Evolutionary conservation across 2,888 invertebrate species (phyloP), one percentile per base, ranked within the genome.

Genomic region (Syritta pipiens): DNA sequence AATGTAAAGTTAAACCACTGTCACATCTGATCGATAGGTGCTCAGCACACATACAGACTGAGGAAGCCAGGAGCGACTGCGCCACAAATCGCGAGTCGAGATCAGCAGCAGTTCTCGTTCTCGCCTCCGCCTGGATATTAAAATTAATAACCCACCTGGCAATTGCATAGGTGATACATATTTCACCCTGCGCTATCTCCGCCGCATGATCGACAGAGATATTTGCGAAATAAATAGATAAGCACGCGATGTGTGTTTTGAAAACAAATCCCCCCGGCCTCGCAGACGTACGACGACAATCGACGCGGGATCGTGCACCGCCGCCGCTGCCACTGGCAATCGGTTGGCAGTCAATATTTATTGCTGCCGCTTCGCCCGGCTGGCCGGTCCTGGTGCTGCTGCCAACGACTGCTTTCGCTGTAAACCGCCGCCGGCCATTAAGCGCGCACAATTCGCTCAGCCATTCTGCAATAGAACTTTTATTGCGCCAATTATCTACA

Each of bases 301-400:
- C 55, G 75, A 55, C 60, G 48, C 20, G 37, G 17, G 37, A 37
- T 42, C 6, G 40, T 26, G 35, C 55, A n/a, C n/a, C n/a, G n/a
- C n/a, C n/a, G n/a, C n/a, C n/a, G n/a, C n/a, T n/a, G n/a, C 62
- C 62, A 28, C 48, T 60, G 62, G 68, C 75, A 68, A 68, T 60
- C 60, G 22, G 55, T 69, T 69, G 55, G 62, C 75, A 63, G 68
- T 57, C 69, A 55, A 69, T 76, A 76, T 76, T 76, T 76, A 69
- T 75, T 60, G 60, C 65, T 24, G 24, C 32, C 37, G 17, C 17
- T n/a, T n/a, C 9, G 6, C 2, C 2, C 14, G 37, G 17, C 5
- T 26, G 6, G 22, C 26, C 17, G 10, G 32, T 30, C 35, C 28
- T 28, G 28, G 12, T 51, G 32, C 51, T n/a, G 49, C 32, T 32